phyloP scores from a whole-genome alignment of 2,888 invertebrate species.

The Piscicola geometra region DNA sequence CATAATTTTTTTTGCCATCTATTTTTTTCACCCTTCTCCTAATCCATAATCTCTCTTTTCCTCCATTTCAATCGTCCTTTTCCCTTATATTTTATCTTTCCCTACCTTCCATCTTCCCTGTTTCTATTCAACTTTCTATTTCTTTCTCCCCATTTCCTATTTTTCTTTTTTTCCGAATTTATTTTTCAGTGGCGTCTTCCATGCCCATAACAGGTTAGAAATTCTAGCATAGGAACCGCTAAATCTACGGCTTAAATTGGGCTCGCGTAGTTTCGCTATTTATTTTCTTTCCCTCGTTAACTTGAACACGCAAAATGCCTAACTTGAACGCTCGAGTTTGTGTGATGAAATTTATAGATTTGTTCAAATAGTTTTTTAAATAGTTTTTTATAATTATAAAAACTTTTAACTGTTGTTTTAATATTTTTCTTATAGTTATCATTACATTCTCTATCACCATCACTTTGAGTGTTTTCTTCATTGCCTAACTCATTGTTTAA shows the following conservation, averaged over 20 bases:
- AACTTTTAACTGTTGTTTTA: not conserved
- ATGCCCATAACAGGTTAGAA: not conserved
- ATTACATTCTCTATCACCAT: not conserved
- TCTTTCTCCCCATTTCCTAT: not conserved
- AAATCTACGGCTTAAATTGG: slow-evolving; percentile 15
- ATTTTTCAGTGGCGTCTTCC: slow-evolving; percentile 1
- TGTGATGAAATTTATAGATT: too few relatives aligned
- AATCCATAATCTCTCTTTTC: too few relatives aligned
- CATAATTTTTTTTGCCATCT: too few relatives aligned
- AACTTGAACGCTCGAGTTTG: slow-evolving; percentile 8
- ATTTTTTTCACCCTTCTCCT: too few relatives aligned
- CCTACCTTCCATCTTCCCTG: too few relatives aligned
- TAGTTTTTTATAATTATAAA: not conserved
- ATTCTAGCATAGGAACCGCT: slow-evolving; percentile 16
- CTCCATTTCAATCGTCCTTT: too few relatives aligned
- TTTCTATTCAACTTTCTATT: too few relatives aligned
- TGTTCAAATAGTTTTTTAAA: not conserved
- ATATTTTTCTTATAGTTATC: not conserved
- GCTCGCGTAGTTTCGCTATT: slow-evolving; percentile 13
- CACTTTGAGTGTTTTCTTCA: not conserved
- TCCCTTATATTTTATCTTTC: too few relatives aligned
- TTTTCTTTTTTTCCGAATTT: not conserved
- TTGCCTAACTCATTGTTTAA: not conserved
- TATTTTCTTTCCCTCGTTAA: not conserved
- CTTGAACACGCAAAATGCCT: not conserved